These are phyloP conservation scores for Empidonax alnorum DNA, from an alignment of 2,113 vertebrate species.

Conservation along the genomic window DNA sequence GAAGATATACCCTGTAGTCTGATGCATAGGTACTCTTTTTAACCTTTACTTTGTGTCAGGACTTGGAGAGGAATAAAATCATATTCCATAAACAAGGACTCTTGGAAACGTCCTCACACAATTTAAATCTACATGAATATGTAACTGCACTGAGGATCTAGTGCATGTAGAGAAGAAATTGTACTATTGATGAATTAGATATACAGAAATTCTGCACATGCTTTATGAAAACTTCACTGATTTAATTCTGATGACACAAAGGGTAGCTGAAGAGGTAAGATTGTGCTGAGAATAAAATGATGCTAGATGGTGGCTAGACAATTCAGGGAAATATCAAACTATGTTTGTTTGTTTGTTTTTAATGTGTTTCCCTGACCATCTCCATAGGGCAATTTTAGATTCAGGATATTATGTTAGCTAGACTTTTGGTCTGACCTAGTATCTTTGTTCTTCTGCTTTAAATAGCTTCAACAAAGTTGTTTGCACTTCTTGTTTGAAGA, in stretches of 20 bases:
- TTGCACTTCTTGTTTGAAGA: slow-evolving; percentile 4
- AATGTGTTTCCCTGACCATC: neutral
- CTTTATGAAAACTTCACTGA: neutral
- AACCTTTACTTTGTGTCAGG: neutral
- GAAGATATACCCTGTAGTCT: neutral
- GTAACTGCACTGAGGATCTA: neutral
- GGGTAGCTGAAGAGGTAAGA: neutral
- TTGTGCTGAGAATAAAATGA: neutral
- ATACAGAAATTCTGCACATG: neutral
- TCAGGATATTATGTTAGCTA: neutral
- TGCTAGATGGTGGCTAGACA: neutral
- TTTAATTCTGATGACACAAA: neutral
- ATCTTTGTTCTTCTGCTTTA: neutral
- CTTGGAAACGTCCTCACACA: neutral
- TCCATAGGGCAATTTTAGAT: neutral
- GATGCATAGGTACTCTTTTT: neutral
- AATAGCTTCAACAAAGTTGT: neutral
- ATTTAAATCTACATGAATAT: neutral
- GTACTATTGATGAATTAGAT: neutral
- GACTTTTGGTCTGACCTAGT: neutral
- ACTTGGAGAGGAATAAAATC: neutral
- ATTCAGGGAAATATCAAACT: neutral
- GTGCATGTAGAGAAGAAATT: neutral
- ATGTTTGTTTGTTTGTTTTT: neutral
- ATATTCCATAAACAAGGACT: neutral